A percentile compares a stretch with the other conserved stretches of the same genome.
These are phyloP conservation scores for Paratilapia polleni DNA, from an alignment of 2,113 vertebrate genomes.

Conservation along the genomic window DNA sequence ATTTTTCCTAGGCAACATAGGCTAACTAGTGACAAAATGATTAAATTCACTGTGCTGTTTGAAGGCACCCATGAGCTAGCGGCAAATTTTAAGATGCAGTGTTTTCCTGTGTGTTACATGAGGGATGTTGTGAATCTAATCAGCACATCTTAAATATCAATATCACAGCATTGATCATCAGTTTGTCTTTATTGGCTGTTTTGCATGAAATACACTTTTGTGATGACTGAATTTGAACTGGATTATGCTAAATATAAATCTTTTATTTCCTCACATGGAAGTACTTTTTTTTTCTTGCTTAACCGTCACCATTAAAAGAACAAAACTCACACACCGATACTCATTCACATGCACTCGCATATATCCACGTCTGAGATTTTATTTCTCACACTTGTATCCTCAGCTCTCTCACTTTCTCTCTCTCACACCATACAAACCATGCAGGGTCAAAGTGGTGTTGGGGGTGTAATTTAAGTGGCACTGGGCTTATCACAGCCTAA, in stretches of 20 bases:
- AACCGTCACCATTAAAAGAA: constrained; percentile 22
- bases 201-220: neutral
- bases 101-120: neutral
- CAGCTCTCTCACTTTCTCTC: constrained; percentile 58
- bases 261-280: neutral
- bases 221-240: neutral
- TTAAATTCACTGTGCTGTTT: neutral
- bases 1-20: neutral
- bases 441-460: constrained; percentile 53
- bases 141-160: neutral
- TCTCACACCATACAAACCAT: constrained; percentile 44
- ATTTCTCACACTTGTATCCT: constrained; percentile 64
- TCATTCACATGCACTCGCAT: constrained; percentile 28
- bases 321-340: neutral
- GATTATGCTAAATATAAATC: neutral
- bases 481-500: constrained; percentile 69
- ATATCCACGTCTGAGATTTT: constrained; percentile 51
- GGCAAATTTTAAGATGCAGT: neutral
- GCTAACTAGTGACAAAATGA: neutral
- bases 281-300: neutral
- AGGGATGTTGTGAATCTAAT: neutral
- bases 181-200: neutral
- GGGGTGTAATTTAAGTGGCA: constrained; percentile 74
- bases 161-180: neutral
- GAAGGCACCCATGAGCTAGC: neutral